phyloP scores from a whole-genome alignment of 2,797 vertebrate genomes.

The Tapirus indicus region DNA sequence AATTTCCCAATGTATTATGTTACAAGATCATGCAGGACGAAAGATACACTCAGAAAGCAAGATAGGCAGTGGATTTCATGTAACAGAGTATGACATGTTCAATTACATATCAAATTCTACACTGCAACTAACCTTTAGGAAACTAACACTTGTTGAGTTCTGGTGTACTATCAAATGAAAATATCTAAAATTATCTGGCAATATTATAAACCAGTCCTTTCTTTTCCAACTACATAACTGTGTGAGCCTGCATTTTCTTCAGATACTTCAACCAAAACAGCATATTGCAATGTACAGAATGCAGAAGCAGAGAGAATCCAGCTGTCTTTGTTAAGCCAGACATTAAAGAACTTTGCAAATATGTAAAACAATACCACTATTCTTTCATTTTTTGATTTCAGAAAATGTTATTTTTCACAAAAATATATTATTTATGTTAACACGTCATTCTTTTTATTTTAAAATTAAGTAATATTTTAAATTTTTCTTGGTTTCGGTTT shows the following conservation, averaged over 20 bases:
- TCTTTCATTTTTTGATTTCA: background rate
- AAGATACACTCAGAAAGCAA: background rate
- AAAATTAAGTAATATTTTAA: slow-evolving; percentile 4
- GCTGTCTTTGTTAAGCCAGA: background rate
- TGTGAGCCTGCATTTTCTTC: background rate
- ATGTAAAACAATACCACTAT: background rate
- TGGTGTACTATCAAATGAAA: background rate
- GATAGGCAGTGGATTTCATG: background rate
- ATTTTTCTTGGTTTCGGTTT: background rate
- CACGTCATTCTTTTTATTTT: slow-evolving; percentile 9
- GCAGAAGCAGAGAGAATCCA: background rate
- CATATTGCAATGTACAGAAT: background rate
- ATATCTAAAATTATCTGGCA: background rate
- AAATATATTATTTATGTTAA: background rate
- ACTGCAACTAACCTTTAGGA: background rate
- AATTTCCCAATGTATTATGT: background rate
- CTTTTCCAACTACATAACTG: background rate
- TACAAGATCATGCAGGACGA: background rate
- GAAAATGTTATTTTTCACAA: background rate
- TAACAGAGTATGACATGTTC: background rate
- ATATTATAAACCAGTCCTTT: background rate
- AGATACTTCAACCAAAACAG: background rate
- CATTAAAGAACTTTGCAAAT: background rate
- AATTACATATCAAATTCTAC: background rate
- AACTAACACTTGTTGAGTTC: background rate